Percentiles rank a stretch among this genome's conserved stretches.
Evolutionary conservation across 2,888 invertebrate species (phyloP).

Genomic region (Orchestes rusci): DNA sequence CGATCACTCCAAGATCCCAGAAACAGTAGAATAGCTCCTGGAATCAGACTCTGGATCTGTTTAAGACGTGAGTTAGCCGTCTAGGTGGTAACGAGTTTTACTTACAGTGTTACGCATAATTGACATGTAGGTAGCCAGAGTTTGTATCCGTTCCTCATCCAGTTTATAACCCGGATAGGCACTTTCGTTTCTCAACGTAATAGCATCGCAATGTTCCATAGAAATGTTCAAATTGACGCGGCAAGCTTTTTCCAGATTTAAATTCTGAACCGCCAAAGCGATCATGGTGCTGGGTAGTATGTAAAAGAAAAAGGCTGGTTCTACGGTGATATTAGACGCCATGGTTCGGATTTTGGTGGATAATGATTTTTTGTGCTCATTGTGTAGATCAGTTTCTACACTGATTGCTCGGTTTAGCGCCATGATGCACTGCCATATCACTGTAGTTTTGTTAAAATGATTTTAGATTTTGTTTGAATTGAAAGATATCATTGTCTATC

Average conservation of each 20-base stretch:
- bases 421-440: too few relatives aligned
- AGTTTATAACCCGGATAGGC: slow-evolving; percentile 51
- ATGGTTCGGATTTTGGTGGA: slow-evolving; percentile 40
- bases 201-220: slow-evolving; percentile 63
- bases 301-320: slow-evolving; percentile 62
- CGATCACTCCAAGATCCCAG: slow-evolving; percentile 57
- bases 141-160: slow-evolving; percentile 41
- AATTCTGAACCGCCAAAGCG: slow-evolving; percentile 68
- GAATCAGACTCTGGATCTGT: slow-evolving; percentile 45
- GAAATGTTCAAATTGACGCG: slow-evolving; percentile 66
- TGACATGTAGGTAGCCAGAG: slow-evolving; percentile 41
- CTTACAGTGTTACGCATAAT: slow-evolving; percentile 49
- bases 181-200: slow-evolving; percentile 61
- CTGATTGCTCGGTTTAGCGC: slow-evolving; percentile 40
- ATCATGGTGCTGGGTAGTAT: slow-evolving; percentile 53
- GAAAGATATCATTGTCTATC: too few relatives aligned
- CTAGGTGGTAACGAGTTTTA: not conserved
- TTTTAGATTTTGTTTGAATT: too few relatives aligned
- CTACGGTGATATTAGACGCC: slow-evolving; percentile 58
- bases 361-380: slow-evolving; percentile 22
- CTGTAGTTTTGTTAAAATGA: too few relatives aligned
- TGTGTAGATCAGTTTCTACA: slow-evolving; percentile 37
- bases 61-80: not conserved
- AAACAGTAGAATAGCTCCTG: slow-evolving; percentile 47
- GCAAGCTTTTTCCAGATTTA: slow-evolving; percentile 77